Conservation (phyloP, 2,113 vertebrate genomes). For the Astur gentilis region DNA sequence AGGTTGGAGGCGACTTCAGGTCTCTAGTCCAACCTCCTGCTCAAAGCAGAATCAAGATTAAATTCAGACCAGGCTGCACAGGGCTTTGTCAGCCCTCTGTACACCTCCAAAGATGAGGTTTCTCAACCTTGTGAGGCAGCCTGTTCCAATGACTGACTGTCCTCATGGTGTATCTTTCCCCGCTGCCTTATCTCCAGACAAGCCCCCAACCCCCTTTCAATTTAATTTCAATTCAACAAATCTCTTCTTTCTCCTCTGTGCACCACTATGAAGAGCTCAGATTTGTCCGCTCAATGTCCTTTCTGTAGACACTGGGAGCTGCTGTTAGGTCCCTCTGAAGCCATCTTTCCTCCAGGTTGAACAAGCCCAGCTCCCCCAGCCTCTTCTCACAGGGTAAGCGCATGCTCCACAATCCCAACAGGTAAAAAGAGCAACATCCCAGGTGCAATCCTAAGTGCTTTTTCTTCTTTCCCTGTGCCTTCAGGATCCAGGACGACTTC, state of each 20-base stretch:
- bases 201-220: not conserved
- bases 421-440: not conserved
- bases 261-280: not conserved
- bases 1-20: not conserved
- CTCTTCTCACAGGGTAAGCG: not conserved
- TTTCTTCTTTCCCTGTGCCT: not conserved
- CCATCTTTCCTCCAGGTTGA: accelerated
- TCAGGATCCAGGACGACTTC: not conserved
- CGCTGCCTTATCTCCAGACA: no score
- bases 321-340: not conserved
- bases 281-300: not conserved
- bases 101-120: not conserved
- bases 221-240: not conserved
- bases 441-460: not conserved
- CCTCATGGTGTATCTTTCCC: not conserved
- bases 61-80: not conserved
- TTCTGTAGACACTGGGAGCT: not conserved
- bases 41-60: not conserved
- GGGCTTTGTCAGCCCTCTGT: not conserved
- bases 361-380: not conserved
- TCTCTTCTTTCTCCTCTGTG: not conserved
- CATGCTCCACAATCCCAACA: not conserved
- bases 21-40: not conserved
- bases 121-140: not conserved
- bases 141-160: not conserved